Percentiles rank a stretch among this genome's conserved stretches.
phyloP scores from a whole-genome alignment of 2,113 vertebrate species.

The Engraulis encrasicolus region DNA sequence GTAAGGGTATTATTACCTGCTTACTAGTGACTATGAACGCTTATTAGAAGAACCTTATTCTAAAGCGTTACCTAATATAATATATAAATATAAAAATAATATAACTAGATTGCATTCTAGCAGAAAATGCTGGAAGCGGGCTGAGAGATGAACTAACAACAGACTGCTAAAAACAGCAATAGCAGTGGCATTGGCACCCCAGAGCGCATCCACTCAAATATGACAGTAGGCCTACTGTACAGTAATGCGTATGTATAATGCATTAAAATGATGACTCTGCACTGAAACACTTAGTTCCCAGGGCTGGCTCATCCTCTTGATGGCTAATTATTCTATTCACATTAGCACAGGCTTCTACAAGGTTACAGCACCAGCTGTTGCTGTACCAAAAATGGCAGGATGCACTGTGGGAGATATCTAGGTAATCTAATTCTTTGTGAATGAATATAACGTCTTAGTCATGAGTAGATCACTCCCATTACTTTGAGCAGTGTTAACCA shows the following conservation, averaged over 20 bases:
- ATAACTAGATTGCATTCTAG: too few relatives aligned
- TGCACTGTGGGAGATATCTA: neutral
- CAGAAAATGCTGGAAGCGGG: too few relatives aligned
- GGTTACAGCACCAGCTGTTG: neutral
- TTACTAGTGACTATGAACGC: too few relatives aligned
- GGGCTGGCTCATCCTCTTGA: neutral
- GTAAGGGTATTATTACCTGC: too few relatives aligned
- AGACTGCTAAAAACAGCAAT: too few relatives aligned
- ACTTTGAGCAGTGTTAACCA: neutral
- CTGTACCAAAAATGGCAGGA: neutral
- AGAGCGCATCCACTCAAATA: neutral
- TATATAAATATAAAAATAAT: too few relatives aligned
- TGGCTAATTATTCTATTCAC: neutral
- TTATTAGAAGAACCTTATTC: too few relatives aligned
- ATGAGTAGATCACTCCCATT: neutral
- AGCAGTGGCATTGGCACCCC: conserved; percentile 8
- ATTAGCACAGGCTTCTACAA: neutral
- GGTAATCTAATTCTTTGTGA: neutral
- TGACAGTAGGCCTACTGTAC: too few relatives aligned
- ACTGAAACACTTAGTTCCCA: neutral
- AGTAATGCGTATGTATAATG: neutral
- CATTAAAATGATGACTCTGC: neutral
- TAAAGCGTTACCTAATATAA: too few relatives aligned
- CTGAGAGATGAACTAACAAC: too few relatives aligned
- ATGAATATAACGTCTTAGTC: neutral